phyloP scores from a whole-genome alignment of 2,113 vertebrate species.

The Scytalopus superciliaris region DNA sequence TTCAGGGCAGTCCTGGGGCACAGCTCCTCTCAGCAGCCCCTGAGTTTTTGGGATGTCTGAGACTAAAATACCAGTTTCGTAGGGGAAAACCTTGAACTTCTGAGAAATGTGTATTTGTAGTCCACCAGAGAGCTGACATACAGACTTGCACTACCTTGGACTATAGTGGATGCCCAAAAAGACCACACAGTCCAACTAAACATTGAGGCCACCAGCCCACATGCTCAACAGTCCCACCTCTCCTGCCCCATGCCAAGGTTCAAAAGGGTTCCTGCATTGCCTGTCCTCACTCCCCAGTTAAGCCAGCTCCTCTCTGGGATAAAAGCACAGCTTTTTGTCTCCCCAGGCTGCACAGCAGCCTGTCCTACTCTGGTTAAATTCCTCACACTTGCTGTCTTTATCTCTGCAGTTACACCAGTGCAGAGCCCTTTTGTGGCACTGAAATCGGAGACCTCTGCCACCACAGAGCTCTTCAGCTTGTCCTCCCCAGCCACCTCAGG shows the following conservation, averaged over 20 bases:
- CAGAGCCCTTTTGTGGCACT: not conserved
- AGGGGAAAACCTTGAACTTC: not conserved
- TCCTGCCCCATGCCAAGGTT: not conserved
- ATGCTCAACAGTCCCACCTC: not conserved
- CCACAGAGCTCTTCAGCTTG: not conserved
- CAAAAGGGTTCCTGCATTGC: not conserved
- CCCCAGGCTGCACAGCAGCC: not conserved
- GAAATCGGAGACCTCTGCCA: not conserved
- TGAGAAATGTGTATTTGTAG: not conserved
- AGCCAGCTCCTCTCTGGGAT: not conserved
- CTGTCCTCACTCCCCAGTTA: not conserved
- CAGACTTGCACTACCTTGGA: not conserved
- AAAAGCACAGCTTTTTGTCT: not conserved
- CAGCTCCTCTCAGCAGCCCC: not conserved
- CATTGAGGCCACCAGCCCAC: fast-evolving
- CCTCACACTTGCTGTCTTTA: not conserved
- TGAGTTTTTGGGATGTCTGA: not conserved
- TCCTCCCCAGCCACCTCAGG: fast-evolving
- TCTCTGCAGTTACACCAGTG: not conserved
- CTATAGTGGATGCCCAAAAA: not conserved
- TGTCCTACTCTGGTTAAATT: not conserved
- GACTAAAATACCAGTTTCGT: not conserved
- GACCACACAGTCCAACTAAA: not conserved
- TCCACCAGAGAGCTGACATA: not conserved
- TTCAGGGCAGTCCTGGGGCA: not conserved